phyloP scores from a whole-genome alignment of 2,797 vertebrate genomes.

The Spizella passerina region DNA sequence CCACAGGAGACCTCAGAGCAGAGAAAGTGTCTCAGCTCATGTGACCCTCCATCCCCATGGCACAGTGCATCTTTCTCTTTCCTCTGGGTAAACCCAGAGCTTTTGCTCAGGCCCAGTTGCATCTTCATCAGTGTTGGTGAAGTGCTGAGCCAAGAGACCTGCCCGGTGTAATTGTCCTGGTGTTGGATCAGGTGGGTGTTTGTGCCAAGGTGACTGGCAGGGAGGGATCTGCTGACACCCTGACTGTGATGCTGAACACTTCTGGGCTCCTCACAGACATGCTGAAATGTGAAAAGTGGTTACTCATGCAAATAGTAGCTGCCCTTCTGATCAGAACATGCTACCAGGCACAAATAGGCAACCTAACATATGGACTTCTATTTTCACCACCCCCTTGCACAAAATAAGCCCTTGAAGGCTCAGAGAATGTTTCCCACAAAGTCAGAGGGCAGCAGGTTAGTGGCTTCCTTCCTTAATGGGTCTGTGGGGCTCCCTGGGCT shows the following conservation, averaged over 20 bases:
- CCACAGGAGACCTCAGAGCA: neutral
- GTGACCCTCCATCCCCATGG: neutral
- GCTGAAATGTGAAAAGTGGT: neutral
- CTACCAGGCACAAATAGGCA: neutral
- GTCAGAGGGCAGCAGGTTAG: neutral
- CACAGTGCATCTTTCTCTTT: neutral
- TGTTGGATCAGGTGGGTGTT: rapidly evolving
- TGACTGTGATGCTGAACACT: neutral
- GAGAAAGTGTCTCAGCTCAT: neutral
- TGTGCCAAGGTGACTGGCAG: neutral
- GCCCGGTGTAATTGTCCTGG: neutral
- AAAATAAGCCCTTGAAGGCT: neutral
- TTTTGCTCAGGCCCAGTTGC: too few species aligned
- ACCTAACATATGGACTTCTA: neutral
- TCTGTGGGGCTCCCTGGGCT: neutral
- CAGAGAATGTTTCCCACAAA: neutral
- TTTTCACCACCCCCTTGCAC: neutral
- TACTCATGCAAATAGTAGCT: neutral
- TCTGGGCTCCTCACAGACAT: neutral
- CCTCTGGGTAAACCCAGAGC: neutral
- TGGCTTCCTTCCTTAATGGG: conserved; percentile 56
- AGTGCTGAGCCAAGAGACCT: neutral
- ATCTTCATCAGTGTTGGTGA: neutral
- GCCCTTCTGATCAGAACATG: neutral
- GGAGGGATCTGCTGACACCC: neutral